A percentile compares a stretch with the other conserved stretches of the same genome.
phyloP scores from a whole-genome alignment of 1,140 invertebrate species.

The Lutraria rhynchaena region DNA sequence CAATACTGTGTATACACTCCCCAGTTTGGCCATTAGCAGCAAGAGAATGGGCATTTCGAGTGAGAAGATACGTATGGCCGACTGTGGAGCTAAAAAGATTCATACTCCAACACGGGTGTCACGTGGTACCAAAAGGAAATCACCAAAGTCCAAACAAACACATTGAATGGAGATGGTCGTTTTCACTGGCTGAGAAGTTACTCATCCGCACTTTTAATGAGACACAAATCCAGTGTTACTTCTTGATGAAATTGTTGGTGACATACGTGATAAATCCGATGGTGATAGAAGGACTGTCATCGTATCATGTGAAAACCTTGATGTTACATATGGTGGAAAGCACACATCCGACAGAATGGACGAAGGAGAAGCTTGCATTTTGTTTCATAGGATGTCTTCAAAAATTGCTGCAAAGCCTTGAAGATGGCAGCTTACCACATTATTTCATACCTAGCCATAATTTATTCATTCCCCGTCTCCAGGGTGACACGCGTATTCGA shows the following conservation, averaged over 20 bases:
- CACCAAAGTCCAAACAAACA: constrained; percentile 49
- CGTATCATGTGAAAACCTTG: constrained; percentile 55
- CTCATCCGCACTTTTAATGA: constrained; percentile 49
- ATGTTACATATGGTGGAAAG: constrained; percentile 55
- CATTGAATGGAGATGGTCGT: constrained; percentile 58
- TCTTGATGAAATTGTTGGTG: constrained; percentile 53
- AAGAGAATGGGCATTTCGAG: constrained; percentile 54
- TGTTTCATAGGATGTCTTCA: constrained; percentile 53
- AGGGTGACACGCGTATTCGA: constrained; percentile 45
- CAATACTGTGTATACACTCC: constrained; percentile 55
- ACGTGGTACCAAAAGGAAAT: constrained; percentile 47
- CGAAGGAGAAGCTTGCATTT: constrained; percentile 23
- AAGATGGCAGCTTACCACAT: constrained; percentile 48
- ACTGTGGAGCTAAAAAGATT: constrained; percentile 50
- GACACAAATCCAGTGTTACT: constrained; percentile 54
- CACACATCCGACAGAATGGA: constrained; percentile 51
- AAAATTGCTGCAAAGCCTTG: constrained; percentile 50
- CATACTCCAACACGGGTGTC: constrained; percentile 54
- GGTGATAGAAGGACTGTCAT: constrained; percentile 28
- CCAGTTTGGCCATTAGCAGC: constrained; percentile 55
- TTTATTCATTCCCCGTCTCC: constrained; percentile 34
- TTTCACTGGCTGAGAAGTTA: constrained; percentile 53
- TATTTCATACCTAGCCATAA: constrained; percentile 54
- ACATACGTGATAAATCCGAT: constrained; percentile 32
- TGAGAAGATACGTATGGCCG: constrained; percentile 44